These are phyloP conservation scores for Stichopus chloronotus DNA, from an alignment of 35 echinoderm and acorn worm species.

Conservation along the genomic window DNA sequence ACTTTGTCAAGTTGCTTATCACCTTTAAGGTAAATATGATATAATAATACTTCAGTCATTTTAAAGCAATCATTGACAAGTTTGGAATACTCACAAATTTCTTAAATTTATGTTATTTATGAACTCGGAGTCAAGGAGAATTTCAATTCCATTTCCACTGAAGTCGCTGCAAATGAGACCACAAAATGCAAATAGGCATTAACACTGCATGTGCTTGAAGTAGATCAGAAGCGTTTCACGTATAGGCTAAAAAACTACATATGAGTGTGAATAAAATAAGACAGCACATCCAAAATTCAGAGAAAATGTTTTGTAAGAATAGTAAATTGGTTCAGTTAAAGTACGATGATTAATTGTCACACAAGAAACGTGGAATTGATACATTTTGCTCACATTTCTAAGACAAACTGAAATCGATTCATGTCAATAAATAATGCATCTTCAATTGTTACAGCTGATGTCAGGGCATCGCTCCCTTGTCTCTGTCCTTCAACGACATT, in stretches of 20 bases:
- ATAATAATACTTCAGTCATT: too few relatives aligned
- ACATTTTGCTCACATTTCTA: not conserved
- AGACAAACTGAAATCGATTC: not conserved
- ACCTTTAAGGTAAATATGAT: too few relatives aligned
- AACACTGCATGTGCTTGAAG: too few relatives aligned
- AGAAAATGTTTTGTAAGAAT: too few relatives aligned
- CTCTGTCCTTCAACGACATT: not conserved
- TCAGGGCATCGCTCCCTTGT: not conserved
- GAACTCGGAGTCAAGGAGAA: not conserved
- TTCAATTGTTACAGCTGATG: not conserved
- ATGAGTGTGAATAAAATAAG: too few relatives aligned
- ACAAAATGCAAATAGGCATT: not conserved
- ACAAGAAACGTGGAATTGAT: not conserved
- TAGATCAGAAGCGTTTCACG: too few relatives aligned
- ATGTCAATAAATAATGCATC: not conserved
- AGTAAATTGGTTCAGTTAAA: too few relatives aligned
- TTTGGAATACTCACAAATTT: not conserved
- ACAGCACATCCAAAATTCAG: too few relatives aligned
- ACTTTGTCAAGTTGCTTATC: too few relatives aligned
- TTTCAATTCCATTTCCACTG: not conserved
- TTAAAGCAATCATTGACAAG: too few relatives aligned
- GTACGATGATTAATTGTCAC: too few relatives aligned
- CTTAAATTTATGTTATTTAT: not conserved
- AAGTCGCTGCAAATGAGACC: not conserved
- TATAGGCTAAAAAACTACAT: too few relatives aligned